Evolutionary conservation across 2,797 vertebrate genomes (phyloP).

Genomic region (Lutjanus campechanus): DNA sequence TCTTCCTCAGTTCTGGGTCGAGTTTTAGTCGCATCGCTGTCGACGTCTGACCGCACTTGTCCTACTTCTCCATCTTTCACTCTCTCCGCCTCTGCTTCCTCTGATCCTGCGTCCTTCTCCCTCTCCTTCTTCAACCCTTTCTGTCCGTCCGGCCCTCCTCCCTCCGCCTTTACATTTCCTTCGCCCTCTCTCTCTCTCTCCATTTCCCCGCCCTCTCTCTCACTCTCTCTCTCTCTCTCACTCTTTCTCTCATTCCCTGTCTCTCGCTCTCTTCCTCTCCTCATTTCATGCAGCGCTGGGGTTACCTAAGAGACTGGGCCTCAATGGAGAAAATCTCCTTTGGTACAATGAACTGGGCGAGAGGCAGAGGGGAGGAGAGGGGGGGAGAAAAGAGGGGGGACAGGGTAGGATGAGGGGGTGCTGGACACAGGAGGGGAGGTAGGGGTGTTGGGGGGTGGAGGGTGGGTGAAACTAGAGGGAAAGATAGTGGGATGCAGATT

Average conservation of each 20-base stretch:
- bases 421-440: slow-evolving; percentile 51
- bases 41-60: slow-evolving; percentile 75
- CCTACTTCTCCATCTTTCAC: slow-evolving; percentile 76
- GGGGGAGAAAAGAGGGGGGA: slow-evolving; percentile 25
- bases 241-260: slow-evolving; percentile 67
- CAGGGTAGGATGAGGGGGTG: slow-evolving; percentile 53
- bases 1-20: slow-evolving; percentile 55
- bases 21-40: slow-evolving; percentile 57
- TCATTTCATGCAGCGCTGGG: slow-evolving; percentile 90
- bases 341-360: slow-evolving; percentile 87
- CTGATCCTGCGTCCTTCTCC: slow-evolving; percentile 81
- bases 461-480: slow-evolving; percentile 59
- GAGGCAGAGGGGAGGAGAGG: slow-evolving; percentile 69
- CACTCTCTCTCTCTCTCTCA: slow-evolving; percentile 53
- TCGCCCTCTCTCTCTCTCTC: slow-evolving; percentile 75
- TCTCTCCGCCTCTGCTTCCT: slow-evolving; percentile 65
- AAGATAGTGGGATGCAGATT: slow-evolving; percentile 82
- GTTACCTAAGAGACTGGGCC: slow-evolving; percentile 90
- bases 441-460: slow-evolving; percentile 26
- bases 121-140: slow-evolving; percentile 83
- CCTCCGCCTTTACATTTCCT: slow-evolving; percentile 83
- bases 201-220: slow-evolving; percentile 77
- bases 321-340: slow-evolving; percentile 91
- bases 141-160: slow-evolving; percentile 81
- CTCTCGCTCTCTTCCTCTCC: slow-evolving; percentile 79